A percentile compares a stretch with the other conserved stretches of the same genome.
Evolutionary conservation across 2,113 vertebrate genomes (phyloP).

Genomic region (Tonatia bakeri): DNA sequence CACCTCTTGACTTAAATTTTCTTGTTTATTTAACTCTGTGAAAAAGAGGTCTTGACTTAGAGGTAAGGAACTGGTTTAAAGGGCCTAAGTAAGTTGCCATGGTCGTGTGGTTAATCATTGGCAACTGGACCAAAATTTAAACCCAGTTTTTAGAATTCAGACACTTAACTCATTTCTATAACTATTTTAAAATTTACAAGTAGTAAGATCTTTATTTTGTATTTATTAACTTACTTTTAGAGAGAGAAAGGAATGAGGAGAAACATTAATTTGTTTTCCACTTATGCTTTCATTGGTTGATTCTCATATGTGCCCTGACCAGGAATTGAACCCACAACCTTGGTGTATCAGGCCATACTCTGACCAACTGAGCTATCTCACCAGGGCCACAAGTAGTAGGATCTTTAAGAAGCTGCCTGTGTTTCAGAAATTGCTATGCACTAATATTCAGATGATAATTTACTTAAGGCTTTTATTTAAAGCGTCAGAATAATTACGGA

Average conservation of each 20-base stretch:
- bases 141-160: neutral
- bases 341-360: too few species aligned
- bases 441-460: neutral
- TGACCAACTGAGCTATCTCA: too few species aligned
- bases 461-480: slow-evolving; percentile 12
- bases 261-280: too few species aligned
- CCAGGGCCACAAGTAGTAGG: neutral
- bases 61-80: neutral
- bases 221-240: too few species aligned
- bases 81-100: neutral
- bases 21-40: neutral
- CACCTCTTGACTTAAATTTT: neutral
- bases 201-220: neutral
- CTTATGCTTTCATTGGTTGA: too few species aligned
- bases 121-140: neutral
- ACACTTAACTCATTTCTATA: neutral
- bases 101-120: neutral
- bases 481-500: neutral
- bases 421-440: neutral
- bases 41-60: neutral
- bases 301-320: too few species aligned
- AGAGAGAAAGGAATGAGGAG: too few species aligned
- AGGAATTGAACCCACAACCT: too few species aligned
- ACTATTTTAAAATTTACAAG: neutral
- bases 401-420: neutral